These are phyloP conservation scores for Plemyria rubiginata DNA, from an alignment of 2,888 invertebrate genomes.

Conservation along the genomic window DNA sequence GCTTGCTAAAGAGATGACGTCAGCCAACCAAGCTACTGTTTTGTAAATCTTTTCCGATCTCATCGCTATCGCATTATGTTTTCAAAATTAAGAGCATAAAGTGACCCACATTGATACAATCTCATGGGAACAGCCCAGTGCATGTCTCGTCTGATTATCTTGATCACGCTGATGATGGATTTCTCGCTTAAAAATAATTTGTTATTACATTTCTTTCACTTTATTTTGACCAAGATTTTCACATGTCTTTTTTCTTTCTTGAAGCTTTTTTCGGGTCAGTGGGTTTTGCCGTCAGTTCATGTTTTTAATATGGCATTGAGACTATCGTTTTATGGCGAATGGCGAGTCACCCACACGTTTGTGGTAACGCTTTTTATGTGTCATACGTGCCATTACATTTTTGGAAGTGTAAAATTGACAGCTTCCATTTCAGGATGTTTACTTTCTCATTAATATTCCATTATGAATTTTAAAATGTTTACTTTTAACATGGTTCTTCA, in stretches of 20 bases:
- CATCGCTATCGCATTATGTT: conserved; percentile 22
- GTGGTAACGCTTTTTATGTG: conserved; percentile 34
- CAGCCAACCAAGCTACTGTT: conserved; percentile 17
- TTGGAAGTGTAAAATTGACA: conserved; percentile 29
- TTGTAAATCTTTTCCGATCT: conserved; percentile 14
- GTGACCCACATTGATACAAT: conserved; percentile 39
- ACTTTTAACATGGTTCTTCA: background rate
- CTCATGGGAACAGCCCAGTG: conserved; percentile 37
- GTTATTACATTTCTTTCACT: conserved; percentile 31
- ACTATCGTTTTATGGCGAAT: conserved; percentile 20
- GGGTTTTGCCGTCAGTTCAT: conserved; percentile 38
- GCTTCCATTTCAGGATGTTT: conserved; percentile 20
- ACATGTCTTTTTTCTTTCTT: background rate
- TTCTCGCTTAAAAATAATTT: conserved; percentile 33
- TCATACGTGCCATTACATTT: conserved; percentile 33
- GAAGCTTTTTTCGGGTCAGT: conserved; percentile 33
- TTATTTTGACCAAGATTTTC: conserved; percentile 23
- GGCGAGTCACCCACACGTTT: conserved; percentile 38
- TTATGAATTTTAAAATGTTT: conserved; percentile 1
- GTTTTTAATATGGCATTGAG: conserved; percentile 31
- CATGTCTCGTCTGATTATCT: conserved; percentile 35
- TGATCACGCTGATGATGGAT: conserved; percentile 38
- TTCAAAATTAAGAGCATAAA: conserved; percentile 24
- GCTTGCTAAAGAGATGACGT: conserved; percentile 24
- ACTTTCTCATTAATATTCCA: conserved; percentile 19